Evolutionary conservation across 2,113 vertebrate species (phyloP).

Genomic region (Eudyptes chrysolophus): DNA sequence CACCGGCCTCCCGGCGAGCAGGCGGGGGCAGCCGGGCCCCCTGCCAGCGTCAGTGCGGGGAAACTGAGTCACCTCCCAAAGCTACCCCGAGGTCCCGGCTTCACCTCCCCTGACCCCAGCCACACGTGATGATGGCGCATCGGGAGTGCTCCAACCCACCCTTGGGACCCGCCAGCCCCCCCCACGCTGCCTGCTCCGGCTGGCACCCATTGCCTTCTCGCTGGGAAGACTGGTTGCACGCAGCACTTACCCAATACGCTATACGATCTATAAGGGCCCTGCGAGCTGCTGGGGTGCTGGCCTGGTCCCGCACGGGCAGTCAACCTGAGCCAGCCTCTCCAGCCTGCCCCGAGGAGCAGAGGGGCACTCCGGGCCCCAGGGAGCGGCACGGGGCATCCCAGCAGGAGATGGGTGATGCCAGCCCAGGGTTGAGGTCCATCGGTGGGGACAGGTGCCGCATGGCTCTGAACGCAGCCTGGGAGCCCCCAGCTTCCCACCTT

Average conservation of each 20-base stretch:
- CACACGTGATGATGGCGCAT: accelerated
- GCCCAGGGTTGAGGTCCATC: not conserved
- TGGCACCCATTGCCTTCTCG: not conserved
- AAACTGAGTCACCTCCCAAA: slow-evolving; percentile 1
- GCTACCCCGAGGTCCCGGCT: not conserved
- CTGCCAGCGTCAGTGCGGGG: accelerated
- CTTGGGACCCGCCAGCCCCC: not conserved
- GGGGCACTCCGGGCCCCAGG: accelerated
- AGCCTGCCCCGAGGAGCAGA: not conserved
- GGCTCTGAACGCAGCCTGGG: not conserved
- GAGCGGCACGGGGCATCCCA: not conserved
- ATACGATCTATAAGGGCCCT: accelerated
- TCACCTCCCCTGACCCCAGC: not conserved
- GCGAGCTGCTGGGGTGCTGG: accelerated
- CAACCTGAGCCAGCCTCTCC: not conserved
- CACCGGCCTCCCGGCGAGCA: accelerated
- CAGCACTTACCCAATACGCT: not conserved
- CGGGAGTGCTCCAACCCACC: accelerated
- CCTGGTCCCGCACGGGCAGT: accelerated
- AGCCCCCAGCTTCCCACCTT: not conserved
- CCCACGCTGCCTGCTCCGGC: too few species aligned
- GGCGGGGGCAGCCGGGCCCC: not conserved
- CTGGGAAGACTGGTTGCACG: not conserved
- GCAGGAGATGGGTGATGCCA: not conserved
- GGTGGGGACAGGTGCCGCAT: accelerated